A percentile compares a stretch with the other conserved stretches of the same genome.
These are phyloP conservation scores for Clistopyga incitator DNA, from an alignment of 2,888 invertebrate species.

Conservation along the genomic window DNA sequence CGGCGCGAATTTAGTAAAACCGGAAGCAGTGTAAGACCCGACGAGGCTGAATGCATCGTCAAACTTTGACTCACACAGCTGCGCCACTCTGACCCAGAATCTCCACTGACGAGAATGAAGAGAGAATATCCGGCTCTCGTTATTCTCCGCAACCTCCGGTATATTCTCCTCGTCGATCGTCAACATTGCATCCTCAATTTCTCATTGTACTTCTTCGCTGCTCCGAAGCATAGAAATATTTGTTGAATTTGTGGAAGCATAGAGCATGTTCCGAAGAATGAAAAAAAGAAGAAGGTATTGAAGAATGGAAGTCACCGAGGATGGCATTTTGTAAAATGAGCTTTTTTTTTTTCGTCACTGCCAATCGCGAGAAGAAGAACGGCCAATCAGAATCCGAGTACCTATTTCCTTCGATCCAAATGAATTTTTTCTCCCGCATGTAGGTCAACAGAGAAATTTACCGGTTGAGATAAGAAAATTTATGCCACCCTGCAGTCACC, in stretches of 20 bases:
- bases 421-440: not conserved
- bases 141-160: constrained; percentile 46
- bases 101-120: constrained; percentile 62
- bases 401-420: not conserved
- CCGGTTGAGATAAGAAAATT: constrained; percentile 45
- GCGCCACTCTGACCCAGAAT: constrained; percentile 69
- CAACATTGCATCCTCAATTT: constrained; percentile 46
- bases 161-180: constrained; percentile 5
- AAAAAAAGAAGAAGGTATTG: not conserved
- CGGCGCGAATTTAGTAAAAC: not conserved
- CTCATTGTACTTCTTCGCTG: not conserved
- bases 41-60: constrained; percentile 57
- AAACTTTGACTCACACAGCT: constrained; percentile 65
- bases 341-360: not conserved
- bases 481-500: not conserved
- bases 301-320: not conserved
- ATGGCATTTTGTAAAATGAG: not conserved
- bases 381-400: not conserved
- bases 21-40: not conserved
- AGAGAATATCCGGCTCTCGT: constrained; percentile 57
- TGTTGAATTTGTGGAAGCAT: not conserved
- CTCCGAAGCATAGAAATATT: no score
- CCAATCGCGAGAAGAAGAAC: not conserved
- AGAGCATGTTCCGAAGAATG: not conserved
- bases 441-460: constrained; percentile 34